A percentile compares a stretch with the other conserved stretches of the same genome.
Conservation (phyloP, 2,113 vertebrate genomes). For the Ursus arctos region DNA sequence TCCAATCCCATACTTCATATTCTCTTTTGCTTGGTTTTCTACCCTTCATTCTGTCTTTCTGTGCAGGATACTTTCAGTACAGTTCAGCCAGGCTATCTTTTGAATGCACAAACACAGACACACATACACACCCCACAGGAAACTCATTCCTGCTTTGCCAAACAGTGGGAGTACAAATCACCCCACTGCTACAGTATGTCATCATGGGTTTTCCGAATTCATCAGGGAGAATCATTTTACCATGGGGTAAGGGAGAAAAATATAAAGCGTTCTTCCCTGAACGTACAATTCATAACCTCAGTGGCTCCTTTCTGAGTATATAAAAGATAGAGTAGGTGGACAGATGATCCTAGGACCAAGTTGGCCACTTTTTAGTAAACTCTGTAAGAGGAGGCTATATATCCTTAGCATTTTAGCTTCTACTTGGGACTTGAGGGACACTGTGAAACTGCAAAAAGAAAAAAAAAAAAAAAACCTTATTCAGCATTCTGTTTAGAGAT, state of each 20-base stretch:
- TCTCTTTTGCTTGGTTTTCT: not conserved
- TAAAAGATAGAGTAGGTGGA: not conserved
- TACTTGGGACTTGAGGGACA: not conserved
- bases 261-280: not conserved
- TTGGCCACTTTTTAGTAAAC: not conserved
- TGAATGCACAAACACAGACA: not conserved
- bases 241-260: not conserved
- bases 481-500: not conserved
- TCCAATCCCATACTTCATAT: not conserved
- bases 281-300: not conserved
- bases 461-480: not conserved
- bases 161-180: not conserved
- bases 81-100: not conserved
- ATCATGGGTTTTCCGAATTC: not conserved
- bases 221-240: not conserved
- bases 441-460: not conserved
- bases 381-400: not conserved
- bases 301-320: not conserved
- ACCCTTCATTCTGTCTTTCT: not conserved
- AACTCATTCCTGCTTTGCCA: not conserved
- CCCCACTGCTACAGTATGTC: not conserved
- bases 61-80: not conserved
- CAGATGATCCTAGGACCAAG: not conserved
- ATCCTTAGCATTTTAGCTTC: not conserved
- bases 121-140: not conserved